Percentiles rank a stretch among this genome's conserved stretches.
These are phyloP conservation scores for Vanessa atalanta DNA, from an alignment of 1,140 invertebrate genomes.

Conservation along the genomic window DNA sequence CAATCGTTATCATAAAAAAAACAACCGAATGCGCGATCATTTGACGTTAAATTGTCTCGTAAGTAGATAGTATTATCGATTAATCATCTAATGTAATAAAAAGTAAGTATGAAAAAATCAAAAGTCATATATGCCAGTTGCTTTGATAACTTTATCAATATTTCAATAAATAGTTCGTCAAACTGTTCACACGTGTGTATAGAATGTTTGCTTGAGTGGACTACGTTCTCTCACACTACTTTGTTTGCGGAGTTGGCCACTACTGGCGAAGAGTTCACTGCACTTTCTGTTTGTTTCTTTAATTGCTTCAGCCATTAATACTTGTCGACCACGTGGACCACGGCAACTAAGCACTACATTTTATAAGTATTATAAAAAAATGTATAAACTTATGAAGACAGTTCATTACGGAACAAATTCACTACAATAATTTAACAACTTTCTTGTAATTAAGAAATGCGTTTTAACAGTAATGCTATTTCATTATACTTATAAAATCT, in stretches of 20 bases:
- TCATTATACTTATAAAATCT: too few relatives aligned
- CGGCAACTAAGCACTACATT: constrained; percentile 13
- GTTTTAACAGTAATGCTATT: too few relatives aligned
- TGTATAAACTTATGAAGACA: too few relatives aligned
- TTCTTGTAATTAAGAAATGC: too few relatives aligned
- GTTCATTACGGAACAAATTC: too few relatives aligned
- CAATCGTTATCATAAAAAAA: too few relatives aligned
- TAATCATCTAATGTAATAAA: background rate
- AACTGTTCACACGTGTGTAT: background rate
- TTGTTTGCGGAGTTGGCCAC: constrained; percentile 52
- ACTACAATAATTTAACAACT: too few relatives aligned
- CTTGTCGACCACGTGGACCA: constrained; percentile 49
- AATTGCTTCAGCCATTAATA: constrained; percentile 70
- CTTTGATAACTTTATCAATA: background rate
- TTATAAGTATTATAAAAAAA: background rate
- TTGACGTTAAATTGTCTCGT: too few relatives aligned
- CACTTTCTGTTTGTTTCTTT: constrained; percentile 66
- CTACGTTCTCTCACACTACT: constrained; percentile 53
- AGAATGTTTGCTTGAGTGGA: constrained; percentile 5
- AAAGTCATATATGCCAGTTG: background rate
- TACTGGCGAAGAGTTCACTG: constrained; percentile 52
- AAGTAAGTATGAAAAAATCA: background rate
- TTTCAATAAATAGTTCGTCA: background rate
- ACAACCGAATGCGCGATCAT: too few relatives aligned
- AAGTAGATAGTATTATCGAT: too few relatives aligned